Evolutionary conservation across 1,140 invertebrate genomes (phyloP), one percentile per base, ranked within the genome.

Genomic region (Dinothrombium tinctorium): DNA sequence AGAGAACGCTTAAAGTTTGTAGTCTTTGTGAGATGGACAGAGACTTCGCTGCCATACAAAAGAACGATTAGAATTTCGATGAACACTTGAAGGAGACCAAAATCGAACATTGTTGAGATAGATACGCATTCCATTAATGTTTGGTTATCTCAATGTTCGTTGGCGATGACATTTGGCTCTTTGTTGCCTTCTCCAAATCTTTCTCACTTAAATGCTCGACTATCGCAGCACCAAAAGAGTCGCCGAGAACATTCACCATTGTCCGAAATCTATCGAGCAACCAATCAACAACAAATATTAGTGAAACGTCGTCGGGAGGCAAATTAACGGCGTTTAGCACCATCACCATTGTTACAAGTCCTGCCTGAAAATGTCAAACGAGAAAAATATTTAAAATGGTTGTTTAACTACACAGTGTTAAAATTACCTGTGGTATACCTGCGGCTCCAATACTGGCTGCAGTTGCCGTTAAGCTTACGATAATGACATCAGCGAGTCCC

Each of bases 361-460:
- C 61, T 37, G 61, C 59, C 50, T n/a, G n/a, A n/a, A 15, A 47
- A 46, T 14, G 23, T 2, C 9, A 37, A 32, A 32, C 5, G 12
- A n/a, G n/a, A n/a, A n/a, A n/a, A n/a, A n/a, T n/a, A n/a, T n/a
- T n/a, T n/a, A n/a, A n/a, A n/a, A n/a, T n/a, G n/a, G n/a, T n/a
- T n/a, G n/a, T n/a, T n/a, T n/a, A 32, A 7, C 5, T 7, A 1
- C n/a, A 32, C 17, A 7, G 17, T 1, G 1, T n/a, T n/a, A n/a
- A n/a, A n/a, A 5, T 1, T 22, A 43, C 37, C 42, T 39, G 81
- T 2, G 89, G 89, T 45, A 94, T 89, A 19, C 86, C 83, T 12
- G 89, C 87, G 11, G 87, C 86, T 41, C 89, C 87, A 52, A 95
- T 87, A 49, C 82, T 86, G 1, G 89, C 87, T 17, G 84, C 76